Conservation (phyloP, 2,797 vertebrate genomes). For the Oryzias sinensis region DNA sequence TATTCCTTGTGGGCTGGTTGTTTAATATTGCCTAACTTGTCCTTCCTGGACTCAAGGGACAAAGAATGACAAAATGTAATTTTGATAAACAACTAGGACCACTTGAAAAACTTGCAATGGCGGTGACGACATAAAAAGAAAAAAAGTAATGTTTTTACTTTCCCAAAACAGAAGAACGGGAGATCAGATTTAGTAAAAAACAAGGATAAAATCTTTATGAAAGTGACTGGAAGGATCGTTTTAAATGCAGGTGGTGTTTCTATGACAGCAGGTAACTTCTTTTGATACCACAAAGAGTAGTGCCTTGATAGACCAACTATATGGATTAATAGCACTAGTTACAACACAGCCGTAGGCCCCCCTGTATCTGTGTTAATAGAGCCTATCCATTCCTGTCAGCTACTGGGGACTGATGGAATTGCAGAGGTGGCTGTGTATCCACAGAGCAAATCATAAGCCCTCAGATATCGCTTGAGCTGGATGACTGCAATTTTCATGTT, state of each 20-base stretch:
- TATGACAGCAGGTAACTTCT: constrained; percentile 56
- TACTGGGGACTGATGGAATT: constrained; percentile 78
- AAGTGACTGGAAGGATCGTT: constrained; percentile 48
- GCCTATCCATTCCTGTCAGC: constrained; percentile 84
- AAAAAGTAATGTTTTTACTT: background rate
- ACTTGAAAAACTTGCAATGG: background rate
- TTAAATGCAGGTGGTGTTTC: constrained; percentile 46
- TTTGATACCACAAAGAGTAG: constrained; percentile 61
- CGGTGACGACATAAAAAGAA: background rate
- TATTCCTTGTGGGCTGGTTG: constrained; percentile 51
- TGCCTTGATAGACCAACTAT: constrained; percentile 78
- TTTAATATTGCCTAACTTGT: constrained; percentile 36
- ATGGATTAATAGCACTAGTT: constrained; percentile 85
- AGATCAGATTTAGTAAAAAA: constrained; percentile 7
- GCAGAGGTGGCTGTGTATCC: constrained; percentile 73
- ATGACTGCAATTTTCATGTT: constrained; percentile 68
- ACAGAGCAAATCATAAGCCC: constrained; percentile 66
- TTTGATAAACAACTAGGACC: constrained; percentile 1
- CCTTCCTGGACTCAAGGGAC: constrained; percentile 18
- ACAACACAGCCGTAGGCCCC: constrained; percentile 72
- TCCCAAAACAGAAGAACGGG: constrained; percentile 11
- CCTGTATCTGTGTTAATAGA: constrained; percentile 80
- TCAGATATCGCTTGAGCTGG: constrained; percentile 64
- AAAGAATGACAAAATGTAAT: constrained; percentile 11
- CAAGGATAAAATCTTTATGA: constrained; percentile 13